phyloP scores from a whole-genome alignment of 2,113 vertebrate genomes.

The Progne subis region DNA sequence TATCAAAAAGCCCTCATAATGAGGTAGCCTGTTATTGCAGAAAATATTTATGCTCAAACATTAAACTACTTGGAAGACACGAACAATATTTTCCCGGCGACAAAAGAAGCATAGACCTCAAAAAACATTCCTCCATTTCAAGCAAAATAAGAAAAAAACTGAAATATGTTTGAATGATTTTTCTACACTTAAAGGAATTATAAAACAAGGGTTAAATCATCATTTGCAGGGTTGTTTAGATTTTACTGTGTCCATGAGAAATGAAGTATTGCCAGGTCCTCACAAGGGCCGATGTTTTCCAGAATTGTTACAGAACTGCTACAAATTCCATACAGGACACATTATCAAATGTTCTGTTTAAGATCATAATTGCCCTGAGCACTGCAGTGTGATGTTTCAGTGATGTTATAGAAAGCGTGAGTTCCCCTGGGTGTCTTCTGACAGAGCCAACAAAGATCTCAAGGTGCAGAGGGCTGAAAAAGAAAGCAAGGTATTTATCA shows the following conservation, averaged over 20 bases:
- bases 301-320: constrained; percentile 2
- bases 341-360: constrained; percentile 28
- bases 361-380: not conserved
- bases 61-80: not conserved
- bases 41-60: not conserved
- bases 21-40: not conserved
- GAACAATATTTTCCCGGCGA: not conserved
- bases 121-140: not conserved
- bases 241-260: not conserved
- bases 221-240: not conserved
- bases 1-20: not conserved
- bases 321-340: not conserved
- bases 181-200: not conserved
- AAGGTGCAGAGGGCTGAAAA: not conserved
- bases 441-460: not conserved
- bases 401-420: not conserved
- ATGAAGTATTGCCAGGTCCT: not conserved
- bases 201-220: constrained; percentile 10
- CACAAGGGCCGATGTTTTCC: not conserved
- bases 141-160: not conserved
- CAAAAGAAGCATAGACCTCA: not conserved
- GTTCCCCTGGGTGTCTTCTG: not conserved
- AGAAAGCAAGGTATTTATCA: not conserved
- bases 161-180: not conserved
- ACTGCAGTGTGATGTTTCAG: not conserved